Evolutionary conservation across 2,113 vertebrate species (phyloP).

Genomic region (Calyptomena viridis): DNA sequence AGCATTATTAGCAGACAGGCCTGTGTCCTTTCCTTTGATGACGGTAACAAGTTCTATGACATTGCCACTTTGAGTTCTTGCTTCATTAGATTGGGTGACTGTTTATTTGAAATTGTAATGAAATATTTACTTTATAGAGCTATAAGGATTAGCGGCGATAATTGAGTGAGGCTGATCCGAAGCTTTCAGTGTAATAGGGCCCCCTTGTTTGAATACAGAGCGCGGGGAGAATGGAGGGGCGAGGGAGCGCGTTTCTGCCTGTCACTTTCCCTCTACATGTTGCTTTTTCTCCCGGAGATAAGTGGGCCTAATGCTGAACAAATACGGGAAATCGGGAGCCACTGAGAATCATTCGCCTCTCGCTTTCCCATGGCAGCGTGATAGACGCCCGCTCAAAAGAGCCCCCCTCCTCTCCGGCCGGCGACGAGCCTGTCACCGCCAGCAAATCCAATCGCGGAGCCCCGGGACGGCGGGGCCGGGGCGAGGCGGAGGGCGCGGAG

Average conservation of each 20-base stretch:
- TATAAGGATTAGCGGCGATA: conserved; percentile 97
- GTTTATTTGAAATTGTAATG: conserved; percentile 99
- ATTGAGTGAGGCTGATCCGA: conserved; percentile 94
- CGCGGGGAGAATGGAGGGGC: conserved; percentile 87
- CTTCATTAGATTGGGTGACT: conserved; percentile 95
- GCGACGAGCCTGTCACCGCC: conserved; percentile 95
- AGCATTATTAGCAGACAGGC: conserved; percentile 68
- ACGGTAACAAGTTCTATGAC: conserved; percentile 81
- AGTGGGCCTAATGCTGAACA: conserved; percentile 99
- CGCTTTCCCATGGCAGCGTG: conserved; percentile 99
- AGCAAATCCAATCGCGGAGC: conserved; percentile 95
- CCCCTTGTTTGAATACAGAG: conserved; percentile 97
- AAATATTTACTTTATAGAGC: conserved; percentile 99
- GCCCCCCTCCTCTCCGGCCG: conserved; percentile 71
- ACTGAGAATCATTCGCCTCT: conserved; percentile 99
- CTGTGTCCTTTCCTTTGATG: conserved; percentile 80
- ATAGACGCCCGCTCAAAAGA: conserved; percentile 88
- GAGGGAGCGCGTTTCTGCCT: conserved; percentile 91
- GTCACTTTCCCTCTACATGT: conserved; percentile 98
- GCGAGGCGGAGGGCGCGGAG: neutral
- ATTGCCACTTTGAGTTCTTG: conserved; percentile 87
- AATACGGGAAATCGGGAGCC: conserved; percentile 99
- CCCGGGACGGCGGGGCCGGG: conserved; percentile 80
- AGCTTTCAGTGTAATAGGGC: conserved; percentile 85
- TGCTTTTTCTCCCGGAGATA: conserved; percentile 99